Conservation (phyloP, 2,888 invertebrate species). For the Syritta pipiens region DNA sequence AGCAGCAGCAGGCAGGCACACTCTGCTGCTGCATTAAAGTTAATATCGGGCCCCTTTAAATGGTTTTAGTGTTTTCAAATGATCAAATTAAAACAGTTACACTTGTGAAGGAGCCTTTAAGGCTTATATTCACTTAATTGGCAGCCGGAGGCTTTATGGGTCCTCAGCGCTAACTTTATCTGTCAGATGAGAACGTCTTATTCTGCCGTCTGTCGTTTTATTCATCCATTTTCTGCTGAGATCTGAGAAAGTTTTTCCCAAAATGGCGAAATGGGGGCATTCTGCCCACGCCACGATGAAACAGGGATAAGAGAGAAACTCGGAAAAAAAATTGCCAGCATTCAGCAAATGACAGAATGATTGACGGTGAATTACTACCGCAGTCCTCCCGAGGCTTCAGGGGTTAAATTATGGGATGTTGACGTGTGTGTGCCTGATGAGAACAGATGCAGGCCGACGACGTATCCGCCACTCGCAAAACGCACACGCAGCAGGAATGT, state of each 20-base stretch:
- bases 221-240: constrained; percentile 24
- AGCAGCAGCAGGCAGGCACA: too few relatives aligned
- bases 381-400: constrained; percentile 10
- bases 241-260: constrained; percentile 7
- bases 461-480: too few relatives aligned
- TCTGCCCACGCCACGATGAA: not conserved
- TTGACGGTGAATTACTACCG: constrained; percentile 56
- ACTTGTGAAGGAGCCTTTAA: constrained; percentile 33
- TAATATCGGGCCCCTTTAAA: constrained; percentile 29
- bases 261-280: constrained; percentile 12
- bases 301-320: not conserved
- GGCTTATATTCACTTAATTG: constrained; percentile 33
- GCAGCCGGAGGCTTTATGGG: not conserved
- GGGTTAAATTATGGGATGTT: constrained; percentile 38
- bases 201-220: not conserved
- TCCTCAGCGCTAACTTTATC: not conserved
- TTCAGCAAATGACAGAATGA: constrained; percentile 62
- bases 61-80: constrained; percentile 54
- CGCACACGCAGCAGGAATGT: constrained; percentile 26
- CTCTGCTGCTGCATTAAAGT: constrained; percentile 40
- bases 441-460: constrained; percentile 16
- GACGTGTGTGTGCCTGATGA: constrained; percentile 19
- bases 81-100: constrained; percentile 51
- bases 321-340: constrained; percentile 29
- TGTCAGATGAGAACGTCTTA: not conserved